Base-by-base conservation (phyloP, 2,888 invertebrate species). In the Mamestra brassicae region DNA sequence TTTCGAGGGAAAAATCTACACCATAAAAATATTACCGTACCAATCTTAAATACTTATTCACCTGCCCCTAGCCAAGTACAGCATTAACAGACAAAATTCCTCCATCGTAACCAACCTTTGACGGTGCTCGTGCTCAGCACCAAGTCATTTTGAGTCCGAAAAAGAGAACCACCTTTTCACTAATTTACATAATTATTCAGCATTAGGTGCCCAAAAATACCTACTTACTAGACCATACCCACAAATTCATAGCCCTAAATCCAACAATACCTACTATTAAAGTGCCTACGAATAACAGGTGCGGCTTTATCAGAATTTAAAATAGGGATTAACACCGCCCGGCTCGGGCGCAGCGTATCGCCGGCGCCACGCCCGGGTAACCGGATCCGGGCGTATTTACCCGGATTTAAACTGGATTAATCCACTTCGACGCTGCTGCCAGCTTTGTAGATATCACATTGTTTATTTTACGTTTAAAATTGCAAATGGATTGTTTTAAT, bases 221-320 rank as follows among this genome's bases (percentile, higher is more conserved):
- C 54, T 65, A 55, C 47, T 55, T 65, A 55, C 47, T 55, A 77
- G 50, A 61, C 64, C 65, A 58, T 63, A 58, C 65, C 67, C 71
- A 77, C 73, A 80, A 80, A 77, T 81, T 74, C 76, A 71, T 79
- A 62, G 69, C 54, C 54, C 79, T 77, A 85, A 85, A 83, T 70
- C 78, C 85, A 67, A 75, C 63, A 61, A 80, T 75, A 70, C 69
- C 84, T 72, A 84, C 78, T 57, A 85, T 87, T 86, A 87, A 85
- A 77, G 78, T 74, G 80, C 78, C 83, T 84, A 85, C 85, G 83
- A 90, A 91, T 91, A 93, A 91, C 93, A 95, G 94, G 95, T 95
- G 89, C 87, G 90, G 92, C 92, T 92, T 94, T 95, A 95, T 94
- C 94, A 94, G 93, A 94, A 95, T 96, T 96, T 96, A 95, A 96